Evolutionary conservation across 2,888 invertebrate genomes (phyloP), one percentile per base, ranked within the genome.

Genomic region (Euproctis similis): DNA sequence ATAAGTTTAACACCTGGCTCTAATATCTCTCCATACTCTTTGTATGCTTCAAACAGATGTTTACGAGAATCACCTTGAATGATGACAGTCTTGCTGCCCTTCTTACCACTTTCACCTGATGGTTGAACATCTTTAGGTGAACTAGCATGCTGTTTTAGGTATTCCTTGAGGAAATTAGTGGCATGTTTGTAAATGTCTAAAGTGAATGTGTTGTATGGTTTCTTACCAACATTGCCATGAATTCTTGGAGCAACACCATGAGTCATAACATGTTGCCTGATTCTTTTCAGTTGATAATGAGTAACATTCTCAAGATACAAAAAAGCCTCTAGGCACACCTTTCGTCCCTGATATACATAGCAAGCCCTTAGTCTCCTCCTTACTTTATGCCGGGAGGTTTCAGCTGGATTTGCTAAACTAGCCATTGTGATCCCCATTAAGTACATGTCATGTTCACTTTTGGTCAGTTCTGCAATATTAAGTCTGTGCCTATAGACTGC

Each of bases 381-480:
- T 41, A 92, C 91, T 57, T 91, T 92, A 46, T 91, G 90, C 11
- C 91, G 75, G 1, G 89, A 89, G 1, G 90, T 90, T 36, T 89
- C 90, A 31, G 90, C 89, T 9, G 90, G 90, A 66, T 92, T 92
- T 1, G 91, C 90, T 42, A 92, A 75, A 49, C 92, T 92, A 0
- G 92, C 92, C 92, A 92, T 92, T 2, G 92, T 92, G 14, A 93
- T 90, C n/a, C 92, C 92, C 92, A 92, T 92, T 51, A 92, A 74
- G 60, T 93, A 93, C 92, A 93, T 92, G 65, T 92, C 92, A 66
- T 92, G 92, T 66, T 93, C 92, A 31, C 90, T 91, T 71, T 92
- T 92, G 1, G 92, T 92, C 34, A 92, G 62, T 65, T 93, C 92
- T 1, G 92, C 92, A 36, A 92, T 92, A 53, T 93, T 92, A 18